Evolutionary conservation across 2,888 invertebrate genomes (phyloP).

Genomic region (Spodoptera picta): DNA sequence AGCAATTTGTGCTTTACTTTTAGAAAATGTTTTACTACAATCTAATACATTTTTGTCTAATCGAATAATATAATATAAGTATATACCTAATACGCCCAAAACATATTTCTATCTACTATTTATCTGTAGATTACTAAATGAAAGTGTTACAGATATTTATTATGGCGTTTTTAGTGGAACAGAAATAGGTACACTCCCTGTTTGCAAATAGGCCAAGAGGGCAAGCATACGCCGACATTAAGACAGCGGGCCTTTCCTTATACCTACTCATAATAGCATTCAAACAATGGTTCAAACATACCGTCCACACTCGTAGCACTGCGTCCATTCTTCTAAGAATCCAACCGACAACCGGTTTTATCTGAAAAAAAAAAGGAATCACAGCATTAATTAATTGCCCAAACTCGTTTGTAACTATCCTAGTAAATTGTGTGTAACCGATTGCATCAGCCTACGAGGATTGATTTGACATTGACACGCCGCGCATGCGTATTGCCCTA

Average conservation of each 20-base stretch:
- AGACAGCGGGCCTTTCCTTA: conserved; percentile 33
- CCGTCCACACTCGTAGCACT: conserved; percentile 54
- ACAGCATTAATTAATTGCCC: conserved; percentile 60
- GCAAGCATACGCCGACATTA: conserved; percentile 42
- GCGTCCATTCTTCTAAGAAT: conserved; percentile 54
- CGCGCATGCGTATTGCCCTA: conserved; percentile 87
- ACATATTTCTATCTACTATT: too few relatives aligned
- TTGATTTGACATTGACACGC: conserved; percentile 88
- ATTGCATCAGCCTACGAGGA: conserved; percentile 86
- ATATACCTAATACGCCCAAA: too few relatives aligned
- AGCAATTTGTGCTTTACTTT: too few relatives aligned
- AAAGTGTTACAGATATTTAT: not conserved
- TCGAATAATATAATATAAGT: too few relatives aligned
- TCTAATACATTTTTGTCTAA: too few relatives aligned
- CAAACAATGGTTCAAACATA: conserved; percentile 50
- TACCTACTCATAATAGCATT: conserved; percentile 36
- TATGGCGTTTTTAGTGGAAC: conserved; percentile 5
- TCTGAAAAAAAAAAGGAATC: conserved; percentile 66
- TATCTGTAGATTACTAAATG: too few relatives aligned
- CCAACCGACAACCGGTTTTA: conserved; percentile 49
- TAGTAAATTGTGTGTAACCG: conserved; percentile 65
- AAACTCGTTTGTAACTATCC: conserved; percentile 61
- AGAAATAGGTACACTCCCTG: conserved; percentile 29
- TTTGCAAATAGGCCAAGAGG: conserved; percentile 54
- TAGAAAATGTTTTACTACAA: too few relatives aligned